Evolutionary conservation across 2,113 vertebrate genomes (phyloP).

Genomic region (Epinephelus cyanopodus): DNA sequence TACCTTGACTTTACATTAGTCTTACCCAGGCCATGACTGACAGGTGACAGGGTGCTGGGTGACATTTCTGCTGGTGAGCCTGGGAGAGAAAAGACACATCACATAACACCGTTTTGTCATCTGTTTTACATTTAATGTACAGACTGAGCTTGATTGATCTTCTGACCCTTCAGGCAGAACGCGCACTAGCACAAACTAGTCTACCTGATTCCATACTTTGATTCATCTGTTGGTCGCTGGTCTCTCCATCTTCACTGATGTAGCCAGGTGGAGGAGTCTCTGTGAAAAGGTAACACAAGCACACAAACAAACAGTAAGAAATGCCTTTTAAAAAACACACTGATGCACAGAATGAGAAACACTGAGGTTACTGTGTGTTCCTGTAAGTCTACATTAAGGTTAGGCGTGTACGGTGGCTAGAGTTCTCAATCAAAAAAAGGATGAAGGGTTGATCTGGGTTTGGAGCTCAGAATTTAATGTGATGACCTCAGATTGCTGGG

Average conservation of each 20-base stretch:
- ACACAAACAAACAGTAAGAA: neutral
- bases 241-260: constrained; percentile 99
- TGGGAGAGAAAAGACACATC: constrained; percentile 65
- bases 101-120: neutral
- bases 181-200: neutral
- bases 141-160: neutral
- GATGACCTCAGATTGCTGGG: too few species aligned
- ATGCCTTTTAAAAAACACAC: neutral
- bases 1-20: neutral
- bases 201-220: constrained; percentile 99
- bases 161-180: neutral
- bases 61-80: constrained; percentile 98
- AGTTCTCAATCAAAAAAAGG: too few species aligned
- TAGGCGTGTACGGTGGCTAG: neutral
- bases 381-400: neutral
- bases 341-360: neutral
- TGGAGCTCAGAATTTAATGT: too few species aligned
- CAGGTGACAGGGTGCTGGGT: constrained; percentile 94
- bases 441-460: too few species aligned
- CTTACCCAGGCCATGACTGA: constrained; percentile 95
- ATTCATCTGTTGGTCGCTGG: constrained; percentile 97
- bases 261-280: constrained; percentile 98
- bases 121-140: too few species aligned
- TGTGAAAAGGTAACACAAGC: constrained; percentile 62
- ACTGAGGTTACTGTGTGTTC: too few species aligned